Evolutionary conservation across 1,140 invertebrate genomes (phyloP), one percentile per base, ranked within the genome.

Genomic region (Pomacea maculata): DNA sequence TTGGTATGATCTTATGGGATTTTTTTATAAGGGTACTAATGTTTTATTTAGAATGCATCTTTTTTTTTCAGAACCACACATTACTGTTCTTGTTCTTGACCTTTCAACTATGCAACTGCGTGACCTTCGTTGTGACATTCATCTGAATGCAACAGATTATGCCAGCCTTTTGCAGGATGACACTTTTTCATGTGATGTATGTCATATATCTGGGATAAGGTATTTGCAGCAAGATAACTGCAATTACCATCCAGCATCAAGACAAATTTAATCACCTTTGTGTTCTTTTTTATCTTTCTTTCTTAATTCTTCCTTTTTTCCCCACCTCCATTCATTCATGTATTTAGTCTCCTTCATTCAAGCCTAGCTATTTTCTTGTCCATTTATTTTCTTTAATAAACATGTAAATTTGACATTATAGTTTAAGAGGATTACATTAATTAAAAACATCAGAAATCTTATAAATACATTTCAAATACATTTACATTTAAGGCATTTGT

Each of bases 11-110:
- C 52, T 55, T 14, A n/a, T n/a, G 3, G n/a, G n/a, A 70, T 12
- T 70, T n/a, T 8, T 68, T n/a, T 70, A 12, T n/a, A 34, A 15
- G 67, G 11, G 12, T 70, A 70, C 67, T 19, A 10, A 25, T 25
- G 15, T 8, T 64, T 78, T 21, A 19, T 21, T 29, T 72, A 29
- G 54, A 52, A 29, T 17, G 29, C 34, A 70, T 25, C 25, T 82
- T 15, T 57, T 78, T 63, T 80, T 74, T 78, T 17, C 80, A 87
- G 87, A 80, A 54, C 79, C 85, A 19, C 85, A 86, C 71, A 54
- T 87, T 67, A 86, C 82, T 21, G 70, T 86, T 19, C 64, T 86
- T 15, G 78, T 86, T 14, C 82, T 86, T 72, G 82, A 86, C 76
- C 70, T 86, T 19, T 81, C 71, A 29, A 75, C 83, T 11, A 80